Evolutionary conservation across 2,113 vertebrate genomes (phyloP).

Genomic region (Neotoma lepida): DNA sequence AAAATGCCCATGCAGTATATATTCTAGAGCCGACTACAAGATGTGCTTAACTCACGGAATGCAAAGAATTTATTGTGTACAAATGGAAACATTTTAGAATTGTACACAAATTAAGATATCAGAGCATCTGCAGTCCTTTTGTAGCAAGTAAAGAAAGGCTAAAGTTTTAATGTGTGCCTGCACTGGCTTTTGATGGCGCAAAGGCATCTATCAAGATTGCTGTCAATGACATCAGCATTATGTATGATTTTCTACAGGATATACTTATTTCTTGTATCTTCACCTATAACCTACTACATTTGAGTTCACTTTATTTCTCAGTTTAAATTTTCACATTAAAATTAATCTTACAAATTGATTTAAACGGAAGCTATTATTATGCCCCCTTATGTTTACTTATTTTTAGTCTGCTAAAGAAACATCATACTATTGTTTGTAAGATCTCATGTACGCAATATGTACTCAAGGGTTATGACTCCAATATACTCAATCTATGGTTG

Average conservation of each 20-base stretch:
- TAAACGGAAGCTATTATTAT: slow-evolving; percentile 7
- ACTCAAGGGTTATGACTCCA: slow-evolving; percentile 67
- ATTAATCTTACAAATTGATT: slow-evolving; percentile 62
- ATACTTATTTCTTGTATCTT: neutral
- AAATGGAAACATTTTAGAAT: slow-evolving; percentile 43
- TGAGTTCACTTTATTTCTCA: neutral
- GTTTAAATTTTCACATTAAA: slow-evolving; percentile 63
- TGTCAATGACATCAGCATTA: neutral
- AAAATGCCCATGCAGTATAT: slow-evolving; percentile 45
- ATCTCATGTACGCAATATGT: neutral
- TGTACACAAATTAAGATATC: slow-evolving; percentile 11
- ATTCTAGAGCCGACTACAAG: neutral
- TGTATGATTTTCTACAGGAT: neutral
- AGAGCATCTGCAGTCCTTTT: neutral
- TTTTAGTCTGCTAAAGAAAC: slow-evolving; percentile 58
- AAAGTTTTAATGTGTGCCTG: neutral
- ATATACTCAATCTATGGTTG: slow-evolving; percentile 61
- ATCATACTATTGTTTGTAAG: slow-evolving; percentile 59
- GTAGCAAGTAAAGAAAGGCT: neutral
- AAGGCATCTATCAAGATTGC: neutral
- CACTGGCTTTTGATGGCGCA: neutral
- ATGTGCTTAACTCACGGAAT: slow-evolving; percentile 13
- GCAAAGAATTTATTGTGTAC: slow-evolving; percentile 43
- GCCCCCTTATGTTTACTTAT: slow-evolving; percentile 1
- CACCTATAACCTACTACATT: neutral